phyloP scores from a whole-genome alignment of 1,140 invertebrate genomes.

The Drosophila carrolli region DNA sequence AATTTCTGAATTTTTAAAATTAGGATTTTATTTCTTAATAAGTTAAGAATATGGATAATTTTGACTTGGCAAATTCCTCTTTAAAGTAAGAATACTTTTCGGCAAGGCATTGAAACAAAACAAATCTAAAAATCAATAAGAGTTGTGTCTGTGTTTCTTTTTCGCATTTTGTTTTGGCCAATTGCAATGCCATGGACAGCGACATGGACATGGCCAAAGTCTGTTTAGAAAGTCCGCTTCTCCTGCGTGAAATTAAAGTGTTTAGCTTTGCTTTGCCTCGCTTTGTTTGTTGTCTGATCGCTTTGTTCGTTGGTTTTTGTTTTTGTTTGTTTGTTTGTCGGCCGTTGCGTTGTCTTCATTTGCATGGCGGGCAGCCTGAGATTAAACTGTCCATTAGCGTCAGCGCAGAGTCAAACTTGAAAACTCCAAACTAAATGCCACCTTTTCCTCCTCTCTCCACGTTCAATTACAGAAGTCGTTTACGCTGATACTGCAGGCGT shows the following conservation, averaged over 20 bases:
- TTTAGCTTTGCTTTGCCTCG: conserved; percentile 58
- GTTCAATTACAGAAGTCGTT: conserved; percentile 92
- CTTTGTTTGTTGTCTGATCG: conserved; percentile 34
- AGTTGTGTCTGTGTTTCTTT: conserved; percentile 35
- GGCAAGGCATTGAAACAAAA: conserved; percentile 25
- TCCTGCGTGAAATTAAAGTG: conserved; percentile 82
- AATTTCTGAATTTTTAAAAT: too few species aligned
- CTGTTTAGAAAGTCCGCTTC: conserved; percentile 72
- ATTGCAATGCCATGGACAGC: conserved; percentile 50
- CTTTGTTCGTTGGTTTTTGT: conserved; percentile 36
- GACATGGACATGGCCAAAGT: conserved; percentile 42
- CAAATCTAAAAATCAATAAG: conserved; percentile 18
- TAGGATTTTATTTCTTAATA: too few species aligned
- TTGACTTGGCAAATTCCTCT: too few species aligned
- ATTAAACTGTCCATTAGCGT: conserved; percentile 83
- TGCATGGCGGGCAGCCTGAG: conserved; percentile 63
- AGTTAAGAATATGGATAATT: too few species aligned
- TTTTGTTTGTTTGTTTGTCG: conserved; percentile 11
- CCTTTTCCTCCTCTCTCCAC: conserved; percentile 30
- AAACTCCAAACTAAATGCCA: conserved; percentile 42
- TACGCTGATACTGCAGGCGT: conserved; percentile 95
- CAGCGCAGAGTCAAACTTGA: conserved; percentile 54
- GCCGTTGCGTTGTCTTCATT: conserved; percentile 70
- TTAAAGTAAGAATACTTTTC: background rate
- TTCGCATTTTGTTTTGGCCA: conserved; percentile 37